Evolutionary conservation across 2,113 vertebrate genomes (phyloP).

Genomic region (Progne subis): DNA sequence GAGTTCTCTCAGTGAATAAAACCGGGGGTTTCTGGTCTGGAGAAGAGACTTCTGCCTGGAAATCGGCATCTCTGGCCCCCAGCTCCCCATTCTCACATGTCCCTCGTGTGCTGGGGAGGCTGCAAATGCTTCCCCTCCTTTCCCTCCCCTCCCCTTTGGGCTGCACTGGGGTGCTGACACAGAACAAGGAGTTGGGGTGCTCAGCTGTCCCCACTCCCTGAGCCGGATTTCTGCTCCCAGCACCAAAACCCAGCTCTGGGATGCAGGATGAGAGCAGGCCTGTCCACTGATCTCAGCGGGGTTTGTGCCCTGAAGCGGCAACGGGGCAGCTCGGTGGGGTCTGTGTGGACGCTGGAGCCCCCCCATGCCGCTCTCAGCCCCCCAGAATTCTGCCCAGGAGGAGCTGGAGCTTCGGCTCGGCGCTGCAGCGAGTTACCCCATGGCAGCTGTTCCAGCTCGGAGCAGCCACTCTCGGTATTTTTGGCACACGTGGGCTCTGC

Average conservation of each 20-base stretch:
- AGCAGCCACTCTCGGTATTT: neutral
- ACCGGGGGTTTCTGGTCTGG: rapidly evolving
- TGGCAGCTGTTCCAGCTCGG: rapidly evolving
- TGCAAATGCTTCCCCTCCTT: neutral
- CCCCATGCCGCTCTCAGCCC: neutral
- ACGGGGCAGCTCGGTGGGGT: neutral
- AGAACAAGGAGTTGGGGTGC: neutral
- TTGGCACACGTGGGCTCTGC: neutral
- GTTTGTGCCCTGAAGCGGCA: neutral
- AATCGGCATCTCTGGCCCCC: neutral
- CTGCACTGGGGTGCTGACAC: neutral
- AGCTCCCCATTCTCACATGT: rapidly evolving
- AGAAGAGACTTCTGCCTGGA: neutral
- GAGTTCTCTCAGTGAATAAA: neutral
- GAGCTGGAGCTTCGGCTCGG: neutral
- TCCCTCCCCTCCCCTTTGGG: neutral
- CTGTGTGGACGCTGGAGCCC: neutral
- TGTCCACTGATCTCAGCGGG: rapidly evolving
- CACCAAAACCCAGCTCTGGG: rapidly evolving
- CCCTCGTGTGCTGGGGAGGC: rapidly evolving
- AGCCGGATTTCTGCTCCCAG: neutral
- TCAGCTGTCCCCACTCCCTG: neutral
- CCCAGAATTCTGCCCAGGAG: rapidly evolving
- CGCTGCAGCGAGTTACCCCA: neutral
- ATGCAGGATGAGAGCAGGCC: neutral